Conservation (phyloP, 2,888 invertebrate genomes). For the Laspeyria flexula region DNA sequence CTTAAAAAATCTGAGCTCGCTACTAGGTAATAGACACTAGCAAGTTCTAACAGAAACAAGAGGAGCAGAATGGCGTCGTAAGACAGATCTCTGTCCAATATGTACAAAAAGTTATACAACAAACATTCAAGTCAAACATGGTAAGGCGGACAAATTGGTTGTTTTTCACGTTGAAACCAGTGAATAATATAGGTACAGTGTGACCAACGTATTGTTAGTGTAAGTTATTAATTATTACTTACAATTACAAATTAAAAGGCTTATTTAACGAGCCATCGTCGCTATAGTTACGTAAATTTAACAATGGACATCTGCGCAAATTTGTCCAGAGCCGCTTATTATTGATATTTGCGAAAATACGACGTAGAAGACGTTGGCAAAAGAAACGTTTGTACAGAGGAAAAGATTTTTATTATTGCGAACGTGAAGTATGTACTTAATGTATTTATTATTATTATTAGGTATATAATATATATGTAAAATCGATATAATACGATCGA, state of each 20-base stretch:
- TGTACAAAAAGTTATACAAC: too few species aligned
- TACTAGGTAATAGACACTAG: too few species aligned
- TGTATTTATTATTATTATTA: too few species aligned
- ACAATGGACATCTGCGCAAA: constrained; percentile 34
- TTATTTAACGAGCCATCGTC: background rate
- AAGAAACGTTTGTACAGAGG: constrained; percentile 2
- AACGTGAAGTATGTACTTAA: constrained; percentile 8
- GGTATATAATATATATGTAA: too few species aligned
- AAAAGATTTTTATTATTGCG: constrained; percentile 6
- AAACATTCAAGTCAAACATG: too few species aligned
- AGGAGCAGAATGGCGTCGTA: too few species aligned
- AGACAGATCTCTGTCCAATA: too few species aligned
- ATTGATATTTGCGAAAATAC: constrained; percentile 19
- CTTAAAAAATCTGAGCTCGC: too few species aligned
- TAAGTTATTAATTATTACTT: background rate
- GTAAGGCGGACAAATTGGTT: too few species aligned
- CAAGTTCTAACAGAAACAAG: too few species aligned
- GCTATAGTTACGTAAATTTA: constrained; percentile 16
- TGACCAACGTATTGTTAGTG: background rate
- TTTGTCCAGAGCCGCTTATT: constrained; percentile 25
- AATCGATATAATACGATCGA: too few species aligned
- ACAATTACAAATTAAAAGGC: constrained; percentile 3
- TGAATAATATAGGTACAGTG: background rate
- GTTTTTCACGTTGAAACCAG: too few species aligned
- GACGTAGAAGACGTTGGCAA: background rate